Percentiles rank a stretch among this genome's conserved stretches.
Evolutionary conservation across 2,888 invertebrate genomes (phyloP).

Genomic region (Amiota mariae): DNA sequence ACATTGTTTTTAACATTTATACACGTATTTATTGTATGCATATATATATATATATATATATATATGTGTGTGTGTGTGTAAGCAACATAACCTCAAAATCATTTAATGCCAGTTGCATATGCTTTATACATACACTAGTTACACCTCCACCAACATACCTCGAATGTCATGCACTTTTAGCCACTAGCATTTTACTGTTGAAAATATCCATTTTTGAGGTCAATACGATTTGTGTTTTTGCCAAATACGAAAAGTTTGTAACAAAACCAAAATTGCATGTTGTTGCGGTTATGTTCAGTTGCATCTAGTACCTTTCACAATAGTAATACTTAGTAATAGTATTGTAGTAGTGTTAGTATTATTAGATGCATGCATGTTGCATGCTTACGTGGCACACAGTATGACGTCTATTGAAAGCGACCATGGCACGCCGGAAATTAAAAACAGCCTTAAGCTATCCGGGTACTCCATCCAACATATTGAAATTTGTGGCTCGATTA

Average conservation of each 20-base stretch:
- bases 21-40: no score
- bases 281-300: constrained; percentile 15
- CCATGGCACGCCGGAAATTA: constrained; percentile 17
- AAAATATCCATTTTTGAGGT: neutral
- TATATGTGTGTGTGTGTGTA: neutral
- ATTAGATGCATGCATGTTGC: neutral
- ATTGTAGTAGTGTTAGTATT: neutral
- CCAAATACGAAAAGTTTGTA: constrained; percentile 16
- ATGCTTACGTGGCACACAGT: neutral
- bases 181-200: no score
- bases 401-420: neutral
- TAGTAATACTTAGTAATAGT: no score
- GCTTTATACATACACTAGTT: neutral
- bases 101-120: neutral
- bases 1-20: neutral
- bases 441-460: constrained; percentile 9
- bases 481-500: constrained; percentile 14
- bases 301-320: no score
- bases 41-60: no score
- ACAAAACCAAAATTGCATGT: constrained; percentile 26
- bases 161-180: no score
- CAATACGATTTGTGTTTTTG: constrained; percentile 8
- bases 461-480: constrained; percentile 1
- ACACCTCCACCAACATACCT: no score
- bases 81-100: constrained; percentile 12